Evolutionary conservation across 2,888 invertebrate species (phyloP).

Genomic region (Lasioglossum zephyrum): DNA sequence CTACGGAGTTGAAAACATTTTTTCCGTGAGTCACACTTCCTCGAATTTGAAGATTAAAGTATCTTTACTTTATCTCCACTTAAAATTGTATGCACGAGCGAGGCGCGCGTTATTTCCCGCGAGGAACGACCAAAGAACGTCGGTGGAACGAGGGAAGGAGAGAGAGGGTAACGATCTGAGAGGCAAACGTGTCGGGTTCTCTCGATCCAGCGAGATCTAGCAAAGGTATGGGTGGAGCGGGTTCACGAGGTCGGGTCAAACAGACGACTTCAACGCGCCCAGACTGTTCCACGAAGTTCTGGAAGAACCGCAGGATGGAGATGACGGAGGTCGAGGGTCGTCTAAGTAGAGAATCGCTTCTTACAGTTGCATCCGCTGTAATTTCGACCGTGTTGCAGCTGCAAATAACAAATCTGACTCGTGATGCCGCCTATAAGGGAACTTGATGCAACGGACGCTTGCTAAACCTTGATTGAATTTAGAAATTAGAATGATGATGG

Average conservation of each 20-base stretch:
- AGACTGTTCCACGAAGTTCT: conserved; percentile 17
- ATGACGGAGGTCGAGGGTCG: neutral
- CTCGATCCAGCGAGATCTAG: conserved; percentile 54
- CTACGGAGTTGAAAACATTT: neutral
- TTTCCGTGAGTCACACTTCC: too few relatives aligned
- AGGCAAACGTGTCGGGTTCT: neutral
- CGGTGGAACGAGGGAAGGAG: conserved; percentile 16
- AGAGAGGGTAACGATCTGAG: neutral
- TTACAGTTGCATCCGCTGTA: neutral
- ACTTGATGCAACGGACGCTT: neutral
- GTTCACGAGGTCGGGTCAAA: conserved; percentile 82
- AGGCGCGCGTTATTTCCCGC: conserved; percentile 81
- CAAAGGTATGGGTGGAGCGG: conserved; percentile 73
- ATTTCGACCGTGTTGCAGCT: neutral
- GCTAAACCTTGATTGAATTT: conserved; percentile 3
- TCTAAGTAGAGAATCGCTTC: neutral
- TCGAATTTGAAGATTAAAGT: neutral
- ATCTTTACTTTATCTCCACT: conserved; percentile 53
- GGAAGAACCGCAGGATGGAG: conserved; percentile 1
- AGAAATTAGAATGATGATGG: neutral
- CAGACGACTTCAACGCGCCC: conserved; percentile 68
- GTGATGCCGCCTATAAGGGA: neutral
- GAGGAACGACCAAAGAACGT: conserved; percentile 48
- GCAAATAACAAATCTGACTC: conserved; percentile 7
- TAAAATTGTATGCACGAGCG: conserved; percentile 73